Base-by-base conservation (phyloP, 2,113 vertebrate species). In the Syrrhaptes paradoxus region DNA sequence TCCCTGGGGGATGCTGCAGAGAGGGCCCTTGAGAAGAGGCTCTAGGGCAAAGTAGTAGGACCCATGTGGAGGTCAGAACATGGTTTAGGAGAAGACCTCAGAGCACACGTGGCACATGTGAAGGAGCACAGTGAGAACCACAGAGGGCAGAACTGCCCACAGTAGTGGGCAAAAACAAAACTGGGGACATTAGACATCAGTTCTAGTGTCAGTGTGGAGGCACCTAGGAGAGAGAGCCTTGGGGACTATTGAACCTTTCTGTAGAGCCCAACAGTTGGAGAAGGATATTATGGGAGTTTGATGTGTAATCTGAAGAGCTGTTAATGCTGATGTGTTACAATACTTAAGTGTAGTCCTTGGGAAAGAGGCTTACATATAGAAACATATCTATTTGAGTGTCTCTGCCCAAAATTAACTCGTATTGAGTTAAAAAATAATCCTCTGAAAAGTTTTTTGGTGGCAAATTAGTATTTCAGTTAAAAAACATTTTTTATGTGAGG, bases 141-240 rank as follows among this genome's bases (percentile, higher is more conserved):
- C 1, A 3, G 54, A 57, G 45, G 49, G 45, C 46, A 90, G 57
- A 63, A 54, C 11, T 81, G 34, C 19, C 41, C 41, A 18, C 12
- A 81, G 4, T 48, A 20, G 36, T 21, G n/a, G 19, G n/a, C 6
- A 78, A 63, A 87, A 73, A 0, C 28, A 76, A 71, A 76, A 54
- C 76, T 79, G 28, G 6, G 25, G 17, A 28, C 6, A 6, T 55
- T 28, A 54, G 31, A 4, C 86, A 21, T 45, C 0, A 0, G 2
- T 85, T 85, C 75, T 65, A 43, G 49, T 1, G 6, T 76, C 49
- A 86, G 34, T 16, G 26, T 57, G 59, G 46, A 92, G 28, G 32
- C 19, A 58, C 2, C 2, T 4, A 32, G 31, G 14, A 76, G 7
- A 52, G 18, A 7, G 12, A 17, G 6, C 43, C 34, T 7, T 66